phyloP scores from a whole-genome alignment of 2,113 vertebrate species.

The Heterochromis multidens region DNA sequence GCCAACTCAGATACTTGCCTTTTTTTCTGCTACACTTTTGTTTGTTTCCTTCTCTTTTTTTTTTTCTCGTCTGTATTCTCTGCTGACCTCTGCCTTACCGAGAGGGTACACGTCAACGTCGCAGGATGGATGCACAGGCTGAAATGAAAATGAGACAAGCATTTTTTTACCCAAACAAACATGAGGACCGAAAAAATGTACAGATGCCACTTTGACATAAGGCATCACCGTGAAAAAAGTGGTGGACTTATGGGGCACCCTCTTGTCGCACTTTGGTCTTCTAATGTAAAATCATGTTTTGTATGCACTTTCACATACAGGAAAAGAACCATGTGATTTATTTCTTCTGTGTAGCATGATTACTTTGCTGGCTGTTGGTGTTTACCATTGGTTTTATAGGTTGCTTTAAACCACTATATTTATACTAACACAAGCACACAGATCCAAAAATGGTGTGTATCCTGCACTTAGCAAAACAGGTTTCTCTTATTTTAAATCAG shows the following conservation, averaged over 20 bases:
- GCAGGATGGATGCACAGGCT: constrained; percentile 35
- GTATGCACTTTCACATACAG: constrained; percentile 61
- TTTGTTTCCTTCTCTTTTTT: constrained; percentile 14
- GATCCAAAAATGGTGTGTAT: constrained; percentile 41
- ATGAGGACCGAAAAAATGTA: constrained; percentile 56
- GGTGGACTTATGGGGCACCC: constrained; percentile 40
- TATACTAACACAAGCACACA: constrained; percentile 48
- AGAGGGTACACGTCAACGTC: constrained; percentile 42
- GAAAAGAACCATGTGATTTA: constrained; percentile 44
- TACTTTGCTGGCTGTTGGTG: constrained; percentile 58
- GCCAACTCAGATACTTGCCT: constrained; percentile 61
- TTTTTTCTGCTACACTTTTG: constrained; percentile 37
- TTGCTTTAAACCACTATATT: constrained; percentile 51
- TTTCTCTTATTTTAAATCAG: constrained; percentile 20
- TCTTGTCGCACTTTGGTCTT: constrained; percentile 62
- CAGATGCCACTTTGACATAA: constrained; percentile 39
- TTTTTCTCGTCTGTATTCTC: constrained; percentile 46
- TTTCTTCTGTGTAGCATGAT: constrained; percentile 64
- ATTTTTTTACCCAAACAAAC: constrained; percentile 38
- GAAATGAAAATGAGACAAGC: constrained; percentile 10
- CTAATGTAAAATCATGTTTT: constrained; percentile 58
- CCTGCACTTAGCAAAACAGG: constrained; percentile 37
- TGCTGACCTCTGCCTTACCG: constrained; percentile 70
- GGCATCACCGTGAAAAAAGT: background rate
- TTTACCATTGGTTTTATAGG: constrained; percentile 53